Evolutionary conservation across 1,140 invertebrate genomes (phyloP).

Genomic region (Drosophila mauritiana): DNA sequence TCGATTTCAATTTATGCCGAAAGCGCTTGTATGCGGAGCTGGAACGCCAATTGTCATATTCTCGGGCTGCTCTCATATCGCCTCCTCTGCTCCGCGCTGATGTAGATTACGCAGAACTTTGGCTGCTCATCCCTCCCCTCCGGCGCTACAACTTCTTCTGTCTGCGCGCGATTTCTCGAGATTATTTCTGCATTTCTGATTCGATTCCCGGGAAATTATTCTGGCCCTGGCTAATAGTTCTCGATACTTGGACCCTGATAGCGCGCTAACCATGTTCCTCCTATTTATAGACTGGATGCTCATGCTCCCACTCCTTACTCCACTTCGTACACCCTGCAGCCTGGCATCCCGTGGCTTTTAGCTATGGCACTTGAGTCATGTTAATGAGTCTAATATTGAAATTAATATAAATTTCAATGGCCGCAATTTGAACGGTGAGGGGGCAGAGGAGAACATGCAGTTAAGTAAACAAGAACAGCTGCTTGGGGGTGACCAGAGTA

Average conservation of each 20-base stretch:
- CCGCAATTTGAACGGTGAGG: slow-evolving; percentile 44
- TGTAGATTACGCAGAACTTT: slow-evolving; percentile 77
- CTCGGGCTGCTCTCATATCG: slow-evolving; percentile 17
- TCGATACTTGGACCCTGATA: slow-evolving; percentile 31
- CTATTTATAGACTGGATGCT: slow-evolving; percentile 59
- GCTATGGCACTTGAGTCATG: slow-evolving; percentile 46
- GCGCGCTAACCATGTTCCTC: slow-evolving; percentile 6
- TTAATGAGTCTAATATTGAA: slow-evolving; percentile 78
- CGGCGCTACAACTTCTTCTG: neutral
- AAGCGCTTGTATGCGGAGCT: slow-evolving; percentile 15
- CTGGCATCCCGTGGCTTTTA: slow-evolving; percentile 31
- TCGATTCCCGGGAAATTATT: slow-evolving; percentile 58
- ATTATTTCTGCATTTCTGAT: slow-evolving; percentile 82
- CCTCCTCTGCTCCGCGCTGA: slow-evolving; percentile 44
- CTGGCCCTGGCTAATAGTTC: slow-evolving; percentile 36
- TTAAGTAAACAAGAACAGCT: slow-evolving; percentile 54
- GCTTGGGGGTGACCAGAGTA: slow-evolving; percentile 22
- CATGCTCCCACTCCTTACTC: neutral
- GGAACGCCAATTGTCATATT: slow-evolving; percentile 23
- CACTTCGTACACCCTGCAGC: neutral
- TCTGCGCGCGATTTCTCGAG: slow-evolving; percentile 47
- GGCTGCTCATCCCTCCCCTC: slow-evolving; percentile 47
- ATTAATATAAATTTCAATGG: slow-evolving; percentile 77
- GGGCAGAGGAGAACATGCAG: slow-evolving; percentile 41
- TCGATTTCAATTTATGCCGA: slow-evolving; percentile 75